Conservation (phyloP, 1,140 invertebrate genomes). For the Eufriesea mexicana region DNA sequence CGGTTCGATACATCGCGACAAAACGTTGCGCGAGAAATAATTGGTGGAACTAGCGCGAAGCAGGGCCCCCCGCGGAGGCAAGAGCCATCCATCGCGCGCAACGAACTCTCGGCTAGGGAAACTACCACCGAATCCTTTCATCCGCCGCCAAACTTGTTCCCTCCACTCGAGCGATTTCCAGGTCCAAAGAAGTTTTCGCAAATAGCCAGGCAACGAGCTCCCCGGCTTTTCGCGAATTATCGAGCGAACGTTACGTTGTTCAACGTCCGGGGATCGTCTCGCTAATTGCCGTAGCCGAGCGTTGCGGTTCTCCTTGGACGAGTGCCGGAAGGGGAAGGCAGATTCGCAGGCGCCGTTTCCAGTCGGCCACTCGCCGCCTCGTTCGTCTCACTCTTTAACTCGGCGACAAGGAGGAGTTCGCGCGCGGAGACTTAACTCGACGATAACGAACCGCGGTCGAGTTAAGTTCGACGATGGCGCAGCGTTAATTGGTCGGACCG, state of each 20-base stretch:
- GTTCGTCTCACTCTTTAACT: slow-evolving; percentile 6
- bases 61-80: too few relatives aligned
- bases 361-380: background rate
- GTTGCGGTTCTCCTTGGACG: background rate
- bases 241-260: background rate
- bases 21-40: too few relatives aligned
- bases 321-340: background rate
- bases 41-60: too few relatives aligned
- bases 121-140: background rate
- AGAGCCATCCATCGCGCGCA: too few relatives aligned
- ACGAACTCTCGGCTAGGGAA: background rate
- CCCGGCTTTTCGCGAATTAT: background rate
- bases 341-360: background rate
- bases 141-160: background rate
- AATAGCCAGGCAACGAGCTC: background rate
- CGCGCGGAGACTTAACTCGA: background rate
- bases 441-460: slow-evolving; percentile 7
- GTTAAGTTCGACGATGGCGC: slow-evolving; percentile 1
- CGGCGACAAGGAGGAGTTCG: background rate
- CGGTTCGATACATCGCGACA: too few relatives aligned
- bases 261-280: background rate
- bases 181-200: background rate
- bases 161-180: background rate
- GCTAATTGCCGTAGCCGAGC: background rate
- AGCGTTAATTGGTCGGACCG: slow-evolving; percentile 15